phyloP scores from a whole-genome alignment of 2,113 vertebrate species.

The Rhea americana region DNA sequence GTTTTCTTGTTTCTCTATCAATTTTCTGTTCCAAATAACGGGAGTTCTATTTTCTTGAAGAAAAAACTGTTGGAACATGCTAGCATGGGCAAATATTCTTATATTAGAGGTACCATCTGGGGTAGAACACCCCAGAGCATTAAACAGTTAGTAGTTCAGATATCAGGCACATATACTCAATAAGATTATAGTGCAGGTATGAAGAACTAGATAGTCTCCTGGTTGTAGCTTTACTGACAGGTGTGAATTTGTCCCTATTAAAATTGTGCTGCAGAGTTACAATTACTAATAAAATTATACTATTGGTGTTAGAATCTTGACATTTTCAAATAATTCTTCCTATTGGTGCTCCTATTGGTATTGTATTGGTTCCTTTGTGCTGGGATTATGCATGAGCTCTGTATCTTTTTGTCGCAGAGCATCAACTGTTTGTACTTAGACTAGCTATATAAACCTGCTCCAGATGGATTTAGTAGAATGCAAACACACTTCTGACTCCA shows the following conservation, averaged over 20 bases:
- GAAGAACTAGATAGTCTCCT: neutral
- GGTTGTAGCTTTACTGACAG: neutral
- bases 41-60: too few relatives aligned
- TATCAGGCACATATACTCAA: neutral
- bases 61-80: neutral
- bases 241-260: neutral
- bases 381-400: rapidly evolving
- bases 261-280: neutral
- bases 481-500: neutral
- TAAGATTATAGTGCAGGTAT: neutral
- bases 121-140: neutral
- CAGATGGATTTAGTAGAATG: neutral
- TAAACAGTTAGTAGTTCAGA: neutral
- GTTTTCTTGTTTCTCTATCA: neutral
- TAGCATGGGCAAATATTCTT: neutral
- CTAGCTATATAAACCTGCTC: neutral
- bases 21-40: too few relatives aligned
- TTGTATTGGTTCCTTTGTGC: neutral
- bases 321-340: neutral
- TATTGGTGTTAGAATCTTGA: neutral
- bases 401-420: neutral
- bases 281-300: neutral
- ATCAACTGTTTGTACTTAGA: neutral
- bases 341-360: neutral
- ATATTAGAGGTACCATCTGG: neutral